These are phyloP conservation scores for Adineta ricciae DNA, from an alignment of 2,888 invertebrate species.

Conservation along the genomic window DNA sequence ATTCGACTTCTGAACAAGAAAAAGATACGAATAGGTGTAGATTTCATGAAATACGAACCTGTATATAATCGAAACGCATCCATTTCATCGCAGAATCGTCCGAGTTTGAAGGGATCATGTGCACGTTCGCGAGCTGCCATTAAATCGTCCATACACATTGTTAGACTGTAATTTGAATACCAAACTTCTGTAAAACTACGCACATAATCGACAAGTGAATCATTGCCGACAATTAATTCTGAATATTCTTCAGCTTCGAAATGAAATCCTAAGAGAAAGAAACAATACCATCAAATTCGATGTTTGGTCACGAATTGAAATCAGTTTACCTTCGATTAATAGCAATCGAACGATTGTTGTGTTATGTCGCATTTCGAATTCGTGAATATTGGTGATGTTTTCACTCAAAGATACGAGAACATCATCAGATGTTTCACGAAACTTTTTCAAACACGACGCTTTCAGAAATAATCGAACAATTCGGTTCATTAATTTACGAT, in stretches of 20 bases:
- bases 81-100: background rate
- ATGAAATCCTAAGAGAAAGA: background rate
- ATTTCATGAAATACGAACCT: background rate
- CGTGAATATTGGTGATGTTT: background rate
- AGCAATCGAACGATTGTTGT: conserved; percentile 13
- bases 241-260: conserved; percentile 18
- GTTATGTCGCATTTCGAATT: background rate
- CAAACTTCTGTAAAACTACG: background rate
- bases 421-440: background rate
- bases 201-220: background rate
- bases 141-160: conserved; percentile 16
- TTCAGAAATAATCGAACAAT: conserved; percentile 14
- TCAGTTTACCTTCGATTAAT: background rate
- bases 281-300: background rate
- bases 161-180: conserved; percentile 18
- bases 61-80: conserved; percentile 4
- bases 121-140: conserved; percentile 13
- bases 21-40: background rate
- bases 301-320: background rate
- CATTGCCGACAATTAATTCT: background rate
- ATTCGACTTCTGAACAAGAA: background rate
- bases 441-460: background rate
- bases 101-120: conserved; percentile 3
- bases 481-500: conserved; percentile 17
- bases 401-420: background rate